phyloP scores from a whole-genome alignment of 2,113 vertebrate genomes.

The Mellivora capensis region DNA sequence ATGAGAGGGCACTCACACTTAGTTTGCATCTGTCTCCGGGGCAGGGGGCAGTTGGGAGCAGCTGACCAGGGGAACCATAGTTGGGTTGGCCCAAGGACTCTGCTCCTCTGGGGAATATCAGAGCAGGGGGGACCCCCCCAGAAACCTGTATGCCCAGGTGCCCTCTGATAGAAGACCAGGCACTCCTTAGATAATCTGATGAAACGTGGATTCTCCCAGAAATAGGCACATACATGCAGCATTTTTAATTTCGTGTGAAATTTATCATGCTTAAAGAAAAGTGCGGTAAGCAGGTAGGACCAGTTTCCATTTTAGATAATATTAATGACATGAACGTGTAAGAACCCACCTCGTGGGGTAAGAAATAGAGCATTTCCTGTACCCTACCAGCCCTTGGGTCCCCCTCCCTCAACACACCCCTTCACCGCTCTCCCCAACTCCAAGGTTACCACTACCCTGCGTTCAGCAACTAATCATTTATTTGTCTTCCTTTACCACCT shows the following conservation, averaged over 20 bases:
- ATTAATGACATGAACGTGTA: background rate
- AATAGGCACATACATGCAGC: background rate
- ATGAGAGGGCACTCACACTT: background rate
- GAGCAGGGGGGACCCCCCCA: background rate
- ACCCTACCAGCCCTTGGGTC: rapidly evolving
- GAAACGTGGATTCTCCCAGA: background rate
- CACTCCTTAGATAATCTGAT: too few species aligned
- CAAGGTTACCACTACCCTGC: background rate
- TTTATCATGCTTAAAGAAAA: background rate
- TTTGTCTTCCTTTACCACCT: background rate
- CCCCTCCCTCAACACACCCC: background rate
- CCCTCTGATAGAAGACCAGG: background rate
- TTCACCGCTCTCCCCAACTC: background rate
- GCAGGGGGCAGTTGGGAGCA: background rate
- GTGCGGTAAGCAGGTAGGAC: background rate
- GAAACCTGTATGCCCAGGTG: background rate
- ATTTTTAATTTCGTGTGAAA: background rate
- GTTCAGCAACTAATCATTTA: background rate
- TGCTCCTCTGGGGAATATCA: background rate
- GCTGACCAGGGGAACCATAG: background rate
- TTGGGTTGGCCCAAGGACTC: background rate
- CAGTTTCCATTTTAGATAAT: background rate
- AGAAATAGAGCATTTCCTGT: background rate
- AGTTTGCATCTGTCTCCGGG: background rate
- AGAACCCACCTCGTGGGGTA: background rate